Conservation (phyloP, 2,888 invertebrate species). For the Ashinkailepas kermadecensis region DNA sequence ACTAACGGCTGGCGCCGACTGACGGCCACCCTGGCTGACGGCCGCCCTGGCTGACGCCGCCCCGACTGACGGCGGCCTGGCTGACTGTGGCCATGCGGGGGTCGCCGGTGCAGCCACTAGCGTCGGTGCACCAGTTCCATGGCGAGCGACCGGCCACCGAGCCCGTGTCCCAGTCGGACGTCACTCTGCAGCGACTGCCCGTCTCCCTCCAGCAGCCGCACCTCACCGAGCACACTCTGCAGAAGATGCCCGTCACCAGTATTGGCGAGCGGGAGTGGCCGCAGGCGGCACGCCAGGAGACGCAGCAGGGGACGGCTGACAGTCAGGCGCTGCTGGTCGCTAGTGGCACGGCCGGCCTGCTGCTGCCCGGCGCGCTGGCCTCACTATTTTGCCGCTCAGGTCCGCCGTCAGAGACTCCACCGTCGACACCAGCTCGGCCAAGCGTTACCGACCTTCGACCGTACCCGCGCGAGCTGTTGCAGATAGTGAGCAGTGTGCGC, state of each 20-base stretch:
- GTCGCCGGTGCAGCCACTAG: neutral
- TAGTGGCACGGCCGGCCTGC: neutral
- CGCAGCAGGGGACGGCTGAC: neutral
- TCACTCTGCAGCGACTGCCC: neutral
- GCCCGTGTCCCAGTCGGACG: too few relatives aligned
- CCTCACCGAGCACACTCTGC: neutral
- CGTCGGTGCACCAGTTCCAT: neutral
- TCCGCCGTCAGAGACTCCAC: neutral
- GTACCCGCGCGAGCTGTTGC: neutral
- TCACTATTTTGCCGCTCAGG: neutral
- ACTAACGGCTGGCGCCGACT: too few relatives aligned
- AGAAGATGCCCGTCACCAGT: neutral
- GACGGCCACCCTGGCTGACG: too few relatives aligned
- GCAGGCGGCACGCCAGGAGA: neutral
- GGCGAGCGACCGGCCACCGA: neutral
- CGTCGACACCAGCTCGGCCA: neutral
- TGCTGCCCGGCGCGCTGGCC: neutral
- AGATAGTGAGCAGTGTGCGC: neutral
- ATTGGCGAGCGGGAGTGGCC: neutral
- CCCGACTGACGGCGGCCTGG: neutral
- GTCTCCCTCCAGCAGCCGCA: constrained; percentile 6
- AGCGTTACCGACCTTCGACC: neutral
- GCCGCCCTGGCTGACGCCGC: too few relatives aligned
- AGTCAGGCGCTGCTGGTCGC: neutral
- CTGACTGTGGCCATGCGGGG: neutral